These are phyloP conservation scores for Epinotia bilunana DNA, from an alignment of 2,888 invertebrate genomes.

Conservation along the genomic window DNA sequence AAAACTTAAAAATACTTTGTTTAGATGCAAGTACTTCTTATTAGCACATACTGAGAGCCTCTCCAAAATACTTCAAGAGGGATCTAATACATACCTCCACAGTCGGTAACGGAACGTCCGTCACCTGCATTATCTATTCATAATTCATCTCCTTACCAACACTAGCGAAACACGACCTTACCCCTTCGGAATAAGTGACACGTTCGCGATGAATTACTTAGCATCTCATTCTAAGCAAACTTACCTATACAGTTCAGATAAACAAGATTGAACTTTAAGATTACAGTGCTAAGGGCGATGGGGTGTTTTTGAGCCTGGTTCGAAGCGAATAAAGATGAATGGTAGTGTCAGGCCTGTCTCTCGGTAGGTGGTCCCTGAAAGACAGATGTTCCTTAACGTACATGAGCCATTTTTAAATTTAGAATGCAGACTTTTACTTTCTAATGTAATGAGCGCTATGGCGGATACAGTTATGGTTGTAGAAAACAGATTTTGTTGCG, in stretches of 20 bases:
- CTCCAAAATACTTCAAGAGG: conserved; percentile 24
- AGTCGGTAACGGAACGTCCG: conserved; percentile 61
- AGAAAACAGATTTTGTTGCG: conserved; percentile 28
- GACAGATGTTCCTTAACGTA: conserved; percentile 73
- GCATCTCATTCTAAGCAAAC: conserved; percentile 54
- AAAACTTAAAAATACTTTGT: too few relatives aligned
- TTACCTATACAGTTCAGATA: conserved; percentile 23
- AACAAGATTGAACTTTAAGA: conserved; percentile 48
- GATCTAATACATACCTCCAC: conserved; percentile 38
- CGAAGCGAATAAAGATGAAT: conserved; percentile 77
- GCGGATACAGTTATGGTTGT: conserved; percentile 32
- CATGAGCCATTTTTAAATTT: conserved; percentile 71
- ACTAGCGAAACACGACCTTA: conserved; percentile 64
- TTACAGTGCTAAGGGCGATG: conserved; percentile 17
- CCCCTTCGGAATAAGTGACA: conserved; percentile 59
- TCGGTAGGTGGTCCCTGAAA: conserved; percentile 78
- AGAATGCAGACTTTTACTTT: conserved; percentile 56
- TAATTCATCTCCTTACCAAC: conserved; percentile 63
- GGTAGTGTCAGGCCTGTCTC: conserved; percentile 69
- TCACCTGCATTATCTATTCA: conserved; percentile 63
- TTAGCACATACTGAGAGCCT: conserved; percentile 10
- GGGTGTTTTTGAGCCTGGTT: conserved; percentile 46
- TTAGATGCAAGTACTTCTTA: neutral
- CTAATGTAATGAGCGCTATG: conserved; percentile 50
- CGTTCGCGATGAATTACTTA: conserved; percentile 68